A percentile compares a stretch with the other conserved stretches of the same genome.
Conservation (phyloP, 37 sponge, comb jelly and placozoan genomes). For the Geodia barretti region DNA sequence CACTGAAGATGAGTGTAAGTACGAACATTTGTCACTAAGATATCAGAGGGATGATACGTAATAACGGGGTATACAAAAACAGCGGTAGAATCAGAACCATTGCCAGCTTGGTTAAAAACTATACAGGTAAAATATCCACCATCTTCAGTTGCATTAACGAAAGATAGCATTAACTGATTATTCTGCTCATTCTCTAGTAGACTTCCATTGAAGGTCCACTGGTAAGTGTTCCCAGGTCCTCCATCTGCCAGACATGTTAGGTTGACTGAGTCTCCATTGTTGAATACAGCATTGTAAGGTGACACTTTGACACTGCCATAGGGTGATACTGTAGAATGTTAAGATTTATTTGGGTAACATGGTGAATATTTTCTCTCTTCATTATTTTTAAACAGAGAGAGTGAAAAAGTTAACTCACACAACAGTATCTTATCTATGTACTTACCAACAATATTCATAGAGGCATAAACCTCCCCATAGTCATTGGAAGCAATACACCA, state of each 20-base stretch:
- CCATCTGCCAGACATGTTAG: conserved; percentile 26
- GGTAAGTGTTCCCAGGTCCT: conserved; percentile 19
- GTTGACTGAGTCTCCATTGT: background rate
- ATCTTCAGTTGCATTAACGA: background rate
- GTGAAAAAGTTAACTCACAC: no score
- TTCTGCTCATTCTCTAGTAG: background rate
- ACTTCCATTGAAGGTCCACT: background rate
- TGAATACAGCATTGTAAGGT: background rate
- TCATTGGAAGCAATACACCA: background rate
- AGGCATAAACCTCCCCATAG: background rate
- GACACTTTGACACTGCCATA: conserved; percentile 17
- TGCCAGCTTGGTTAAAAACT: background rate
- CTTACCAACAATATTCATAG: no score
- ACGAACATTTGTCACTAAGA: background rate
- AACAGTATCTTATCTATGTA: no score
- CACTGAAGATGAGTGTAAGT: background rate
- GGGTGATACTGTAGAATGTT: conserved; percentile 24
- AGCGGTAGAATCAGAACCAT: background rate
- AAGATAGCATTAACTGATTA: background rate
- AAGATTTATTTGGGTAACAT: no score
- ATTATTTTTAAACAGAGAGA: no score
- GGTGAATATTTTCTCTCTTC: no score
- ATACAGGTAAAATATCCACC: background rate
- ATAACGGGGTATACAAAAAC: conserved; percentile 9
- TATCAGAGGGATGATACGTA: background rate